These are phyloP conservation scores for Epinotia demarniana DNA, from an alignment of 2,888 invertebrate species.

Conservation along the genomic window DNA sequence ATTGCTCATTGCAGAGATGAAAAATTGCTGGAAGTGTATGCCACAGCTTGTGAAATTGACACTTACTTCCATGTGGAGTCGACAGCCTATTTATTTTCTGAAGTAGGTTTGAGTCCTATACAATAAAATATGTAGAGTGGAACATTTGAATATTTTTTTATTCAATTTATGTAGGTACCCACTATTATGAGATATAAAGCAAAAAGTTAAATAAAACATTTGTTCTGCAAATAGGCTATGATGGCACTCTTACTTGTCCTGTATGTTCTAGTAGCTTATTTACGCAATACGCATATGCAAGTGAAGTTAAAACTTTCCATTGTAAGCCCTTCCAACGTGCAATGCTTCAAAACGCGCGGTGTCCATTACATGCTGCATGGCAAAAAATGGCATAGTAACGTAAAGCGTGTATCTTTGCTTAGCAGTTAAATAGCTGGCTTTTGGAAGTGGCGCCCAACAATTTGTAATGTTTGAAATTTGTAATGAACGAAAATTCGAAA, in stretches of 20 bases:
- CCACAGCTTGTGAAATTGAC: conserved; percentile 74
- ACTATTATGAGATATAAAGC: no score
- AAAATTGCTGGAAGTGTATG: conserved; percentile 70
- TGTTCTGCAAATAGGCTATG: no score
- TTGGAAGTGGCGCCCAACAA: no score
- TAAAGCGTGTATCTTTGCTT: neutral
- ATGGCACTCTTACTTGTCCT: no score
- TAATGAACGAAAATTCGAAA: neutral
- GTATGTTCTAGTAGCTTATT: neutral
- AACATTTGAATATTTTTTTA: neutral
- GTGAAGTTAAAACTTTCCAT: neutral
- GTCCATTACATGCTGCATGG: neutral
- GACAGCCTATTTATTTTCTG: conserved; percentile 73
- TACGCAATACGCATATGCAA: neutral
- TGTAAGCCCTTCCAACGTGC: neutral
- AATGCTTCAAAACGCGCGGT: neutral
- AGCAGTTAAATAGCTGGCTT: neutral
- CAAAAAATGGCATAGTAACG: neutral
- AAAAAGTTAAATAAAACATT: no score
- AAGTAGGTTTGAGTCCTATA: conserved; percentile 59
- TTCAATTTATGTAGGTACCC: neutral
- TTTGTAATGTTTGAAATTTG: neutral
- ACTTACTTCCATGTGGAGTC: conserved; percentile 63
- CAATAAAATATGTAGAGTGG: conserved; percentile 14
- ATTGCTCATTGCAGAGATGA: conserved; percentile 78